Base-by-base conservation (phyloP, 1,140 invertebrate species). In the Tachypleus tridentatus region DNA sequence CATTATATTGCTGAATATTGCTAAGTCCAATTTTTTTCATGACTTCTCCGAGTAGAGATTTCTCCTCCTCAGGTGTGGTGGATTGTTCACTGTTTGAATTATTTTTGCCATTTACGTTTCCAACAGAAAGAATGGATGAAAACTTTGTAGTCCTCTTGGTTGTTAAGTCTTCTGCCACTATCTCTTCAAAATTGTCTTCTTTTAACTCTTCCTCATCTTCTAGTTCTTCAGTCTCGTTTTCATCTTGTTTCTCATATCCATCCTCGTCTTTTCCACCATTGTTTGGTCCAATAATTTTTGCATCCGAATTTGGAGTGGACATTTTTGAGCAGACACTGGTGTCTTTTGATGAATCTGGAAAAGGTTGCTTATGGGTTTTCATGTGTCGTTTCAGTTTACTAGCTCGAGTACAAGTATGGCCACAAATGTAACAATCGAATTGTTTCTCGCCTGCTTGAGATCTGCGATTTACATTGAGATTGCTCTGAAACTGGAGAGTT, bases 1-100 rank as follows among this genome's bases (percentile, higher is more conserved):
- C 93, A 65, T 86, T 94, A 76, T 97, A 97, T 75, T 94, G 90
- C 60, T 91, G 90, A 71, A 97, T 94, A 75, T 92, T 93, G 67
- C 87, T 92, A 49, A 98, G 77, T 0, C 93, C 93, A 74, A 96
- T 94, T 75, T 95, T 93, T 74, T 96, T 91, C 89, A 98, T 97
- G 3, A 97, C 82, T 76, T 98, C 93, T 8, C 91, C 91, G 48
- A 98, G 89, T n/a, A 97, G 79, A 48, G 91, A 90, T 62, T 72
- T 70, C 29, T 62, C 85, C 71, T 58, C 69, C 84, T 59, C 83
- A 80, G 65, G 74, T 11, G 58, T 47, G 53, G 60, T 51, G 50
- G 49, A 63, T 58, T 57, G 64, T 49, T 56, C 63, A 29, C 51
- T 52, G 49, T 52, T 9, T 48, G 56, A 50, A 64, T 51, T 9